These are phyloP conservation scores for Callospermophilus lateralis DNA, from an alignment of 2,113 vertebrate species.

Conservation along the genomic window DNA sequence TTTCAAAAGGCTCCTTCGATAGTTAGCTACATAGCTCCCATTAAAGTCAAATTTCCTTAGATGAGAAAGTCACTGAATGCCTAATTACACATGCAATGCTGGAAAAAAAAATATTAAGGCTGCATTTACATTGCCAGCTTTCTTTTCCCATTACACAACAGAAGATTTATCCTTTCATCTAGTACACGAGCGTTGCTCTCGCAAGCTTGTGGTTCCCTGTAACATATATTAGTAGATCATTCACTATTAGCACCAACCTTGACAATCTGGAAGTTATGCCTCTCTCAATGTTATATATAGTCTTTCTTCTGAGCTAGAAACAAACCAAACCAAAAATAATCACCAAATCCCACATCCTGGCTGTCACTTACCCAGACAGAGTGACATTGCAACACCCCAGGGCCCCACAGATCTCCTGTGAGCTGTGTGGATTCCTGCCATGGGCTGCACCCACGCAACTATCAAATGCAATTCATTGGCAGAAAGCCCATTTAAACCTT, in stretches of 20 bases:
- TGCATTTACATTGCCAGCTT: conserved; percentile 55
- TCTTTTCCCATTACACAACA: conserved; percentile 55
- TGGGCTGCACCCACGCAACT: conserved; percentile 73
- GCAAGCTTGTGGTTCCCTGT: conserved; percentile 52
- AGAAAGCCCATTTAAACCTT: conserved; percentile 77
- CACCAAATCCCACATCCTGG: conserved; percentile 81
- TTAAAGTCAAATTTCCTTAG: conserved; percentile 78
- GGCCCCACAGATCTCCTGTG: conserved; percentile 75
- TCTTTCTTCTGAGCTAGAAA: conserved; percentile 76
- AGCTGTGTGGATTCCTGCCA: conserved; percentile 74
- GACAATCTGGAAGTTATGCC: conserved; percentile 72
- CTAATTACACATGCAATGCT: conserved; percentile 77
- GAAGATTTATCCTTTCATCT: conserved; percentile 75
- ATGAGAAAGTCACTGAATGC: conserved; percentile 58
- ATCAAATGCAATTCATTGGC: conserved; percentile 72
- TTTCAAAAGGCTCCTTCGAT: conserved; percentile 66
- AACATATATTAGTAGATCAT: conserved; percentile 63
- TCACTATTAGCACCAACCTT: conserved; percentile 69
- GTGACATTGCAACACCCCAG: conserved; percentile 72
- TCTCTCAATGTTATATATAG: conserved; percentile 76
- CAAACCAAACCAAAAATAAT: conserved; percentile 83
- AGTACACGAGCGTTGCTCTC: neutral
- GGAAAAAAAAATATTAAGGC: conserved; percentile 63
- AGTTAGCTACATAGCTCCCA: conserved; percentile 73
- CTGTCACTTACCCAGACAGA: conserved; percentile 82